Conservation (phyloP, 2,797 vertebrate species). For the Argya squamiceps region DNA sequence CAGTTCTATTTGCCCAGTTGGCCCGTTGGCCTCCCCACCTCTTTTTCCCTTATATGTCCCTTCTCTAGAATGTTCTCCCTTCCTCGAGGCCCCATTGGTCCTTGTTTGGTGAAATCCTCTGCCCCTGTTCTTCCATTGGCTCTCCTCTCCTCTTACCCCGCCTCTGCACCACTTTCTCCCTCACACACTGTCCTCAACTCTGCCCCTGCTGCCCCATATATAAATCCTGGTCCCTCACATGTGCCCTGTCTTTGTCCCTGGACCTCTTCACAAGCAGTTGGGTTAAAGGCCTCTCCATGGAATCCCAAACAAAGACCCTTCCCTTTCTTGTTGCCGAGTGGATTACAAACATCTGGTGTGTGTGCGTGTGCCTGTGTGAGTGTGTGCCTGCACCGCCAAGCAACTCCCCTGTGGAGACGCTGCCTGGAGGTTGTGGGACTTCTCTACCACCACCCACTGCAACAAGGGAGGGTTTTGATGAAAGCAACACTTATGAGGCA, state of each 20-base stretch:
- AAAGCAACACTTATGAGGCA: neutral
- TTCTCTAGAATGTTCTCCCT: neutral
- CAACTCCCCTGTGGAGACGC: neutral
- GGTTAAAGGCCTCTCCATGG: neutral
- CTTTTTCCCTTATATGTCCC: neutral
- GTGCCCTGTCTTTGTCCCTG: too few relatives aligned
- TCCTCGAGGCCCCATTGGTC: neutral
- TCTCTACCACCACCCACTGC: neutral
- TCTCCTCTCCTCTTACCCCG: neutral
- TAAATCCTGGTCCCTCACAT: neutral
- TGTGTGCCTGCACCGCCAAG: neutral
- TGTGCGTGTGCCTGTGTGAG: neutral
- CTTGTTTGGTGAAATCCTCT: neutral
- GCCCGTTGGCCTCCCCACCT: neutral
- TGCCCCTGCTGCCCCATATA: neutral
- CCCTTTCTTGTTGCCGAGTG: neutral
- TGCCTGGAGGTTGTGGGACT: neutral
- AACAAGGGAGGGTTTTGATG: neutral
- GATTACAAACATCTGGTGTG: neutral
- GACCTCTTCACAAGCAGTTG: neutral
- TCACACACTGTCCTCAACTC: neutral
- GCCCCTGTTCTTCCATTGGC: neutral
- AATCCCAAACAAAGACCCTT: neutral
- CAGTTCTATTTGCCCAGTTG: neutral
- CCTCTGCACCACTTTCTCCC: neutral